phyloP scores from a whole-genome alignment of 2,113 vertebrate genomes.

The Chaetops frenatus region DNA sequence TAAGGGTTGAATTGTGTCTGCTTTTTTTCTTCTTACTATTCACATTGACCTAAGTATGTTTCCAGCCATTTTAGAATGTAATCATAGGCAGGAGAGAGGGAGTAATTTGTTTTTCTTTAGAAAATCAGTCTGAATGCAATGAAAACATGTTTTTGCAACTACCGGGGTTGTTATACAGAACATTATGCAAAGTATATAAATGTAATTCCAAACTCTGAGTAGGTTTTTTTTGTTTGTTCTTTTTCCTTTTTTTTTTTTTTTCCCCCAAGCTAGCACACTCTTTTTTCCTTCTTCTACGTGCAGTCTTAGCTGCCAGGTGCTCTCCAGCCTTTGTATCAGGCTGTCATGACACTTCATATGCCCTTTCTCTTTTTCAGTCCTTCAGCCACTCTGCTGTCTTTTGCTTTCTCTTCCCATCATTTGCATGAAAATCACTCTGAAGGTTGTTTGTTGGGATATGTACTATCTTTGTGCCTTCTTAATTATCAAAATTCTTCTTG shows the following conservation, averaged over 20 bases:
- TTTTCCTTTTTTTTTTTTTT: neutral
- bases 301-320: neutral
- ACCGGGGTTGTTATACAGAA: conserved; percentile 39
- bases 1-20: conserved; percentile 35
- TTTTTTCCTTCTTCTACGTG: neutral
- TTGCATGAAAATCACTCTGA: neutral
- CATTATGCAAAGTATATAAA: conserved; percentile 50
- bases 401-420: neutral
- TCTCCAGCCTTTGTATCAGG: neutral
- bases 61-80: conserved; percentile 20
- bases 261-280: neutral
- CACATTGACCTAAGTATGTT: neutral
- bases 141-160: conserved; percentile 47
- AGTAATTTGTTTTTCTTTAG: neutral
- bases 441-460: neutral
- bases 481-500: neutral
- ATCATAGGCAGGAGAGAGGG: neutral
- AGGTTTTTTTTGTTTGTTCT: conserved; percentile 5
- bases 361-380: neutral
- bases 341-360: neutral
- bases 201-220: conserved; percentile 18
- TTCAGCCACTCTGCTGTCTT: neutral
- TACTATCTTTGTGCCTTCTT: neutral
- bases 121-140: conserved; percentile 44
- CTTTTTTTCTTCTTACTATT: neutral